Conservation (phyloP, 2,797 vertebrate species). For the Australoheros facetus region DNA sequence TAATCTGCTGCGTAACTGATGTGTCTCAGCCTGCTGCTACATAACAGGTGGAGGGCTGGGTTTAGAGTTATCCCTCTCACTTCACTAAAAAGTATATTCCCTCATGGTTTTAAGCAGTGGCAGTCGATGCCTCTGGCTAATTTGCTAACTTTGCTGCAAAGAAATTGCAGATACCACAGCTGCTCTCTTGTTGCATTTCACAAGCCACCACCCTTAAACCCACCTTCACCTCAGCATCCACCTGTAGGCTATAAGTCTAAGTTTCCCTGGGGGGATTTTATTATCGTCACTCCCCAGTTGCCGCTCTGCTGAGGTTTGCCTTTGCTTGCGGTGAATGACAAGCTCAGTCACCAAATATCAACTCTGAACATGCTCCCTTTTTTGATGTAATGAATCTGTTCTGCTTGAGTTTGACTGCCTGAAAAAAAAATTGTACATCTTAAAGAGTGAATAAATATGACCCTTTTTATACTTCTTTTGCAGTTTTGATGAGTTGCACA, state of each 20-base stretch:
- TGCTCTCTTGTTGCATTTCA: constrained; percentile 18
- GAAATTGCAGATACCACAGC: constrained; percentile 5
- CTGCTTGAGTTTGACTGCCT: neutral
- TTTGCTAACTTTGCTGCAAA: constrained; percentile 15
- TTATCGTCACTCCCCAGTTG: constrained; percentile 43
- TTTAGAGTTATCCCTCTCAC: constrained; percentile 21
- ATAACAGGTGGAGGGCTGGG: constrained; percentile 3
- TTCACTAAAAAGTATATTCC: constrained; percentile 18
- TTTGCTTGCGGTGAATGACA: constrained; percentile 27
- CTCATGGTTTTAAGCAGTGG: neutral
- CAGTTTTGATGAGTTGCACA: neutral
- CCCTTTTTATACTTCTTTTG: neutral
- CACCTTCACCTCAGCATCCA: constrained; percentile 30
- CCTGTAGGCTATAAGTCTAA: constrained; percentile 41
- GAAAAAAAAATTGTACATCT: constrained; percentile 11
- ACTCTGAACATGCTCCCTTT: constrained; percentile 12
- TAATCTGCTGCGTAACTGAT: constrained; percentile 26
- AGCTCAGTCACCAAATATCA: constrained; percentile 32
- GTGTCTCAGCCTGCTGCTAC: constrained; percentile 23
- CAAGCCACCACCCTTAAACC: constrained; percentile 9
- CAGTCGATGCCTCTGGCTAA: constrained; percentile 4
- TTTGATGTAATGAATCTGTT: constrained; percentile 7
- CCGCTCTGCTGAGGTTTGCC: constrained; percentile 19
- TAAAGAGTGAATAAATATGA: neutral
- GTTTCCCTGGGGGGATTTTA: constrained; percentile 24